phyloP scores from a whole-genome alignment of 2,113 vertebrate genomes.

The Hiodon tergisus region DNA sequence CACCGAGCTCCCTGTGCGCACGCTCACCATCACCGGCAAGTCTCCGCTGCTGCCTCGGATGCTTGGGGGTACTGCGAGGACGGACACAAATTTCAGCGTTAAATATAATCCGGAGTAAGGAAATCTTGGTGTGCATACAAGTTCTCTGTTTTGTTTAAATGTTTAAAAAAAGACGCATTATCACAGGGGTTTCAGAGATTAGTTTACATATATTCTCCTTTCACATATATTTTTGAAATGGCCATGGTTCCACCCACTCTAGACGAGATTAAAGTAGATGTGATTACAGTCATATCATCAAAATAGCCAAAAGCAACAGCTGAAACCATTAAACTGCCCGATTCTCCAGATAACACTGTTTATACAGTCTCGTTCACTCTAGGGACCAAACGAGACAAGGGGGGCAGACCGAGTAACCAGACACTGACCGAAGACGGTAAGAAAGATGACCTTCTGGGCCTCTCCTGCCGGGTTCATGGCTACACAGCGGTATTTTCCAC shows the following conservation, averaged over 20 bases:
- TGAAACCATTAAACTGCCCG: slow-evolving; percentile 12
- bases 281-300: neutral
- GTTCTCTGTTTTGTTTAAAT: neutral
- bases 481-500: slow-evolving; percentile 82
- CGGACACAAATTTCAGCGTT: neutral
- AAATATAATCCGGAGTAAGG: neutral
- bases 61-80: slow-evolving; percentile 78
- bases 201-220: slow-evolving; percentile 2
- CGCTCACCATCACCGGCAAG: slow-evolving; percentile 67
- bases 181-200: slow-evolving; percentile 5
- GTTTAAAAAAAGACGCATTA: neutral
- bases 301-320: neutral
- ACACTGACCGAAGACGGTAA: slow-evolving; percentile 83
- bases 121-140: neutral
- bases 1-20: slow-evolving; percentile 63
- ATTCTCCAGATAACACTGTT: slow-evolving; percentile 6
- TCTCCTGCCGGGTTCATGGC: slow-evolving; percentile 87
- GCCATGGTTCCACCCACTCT: neutral
- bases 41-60: slow-evolving; percentile 74
- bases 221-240: slow-evolving; percentile 16
- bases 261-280: neutral
- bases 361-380: neutral
- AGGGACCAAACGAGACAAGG: neutral
- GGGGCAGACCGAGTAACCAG: neutral
- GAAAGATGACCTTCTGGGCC: slow-evolving; percentile 75